phyloP scores from a whole-genome alignment of 2,113 vertebrate species.

The Callocephalon fimbriatum region DNA sequence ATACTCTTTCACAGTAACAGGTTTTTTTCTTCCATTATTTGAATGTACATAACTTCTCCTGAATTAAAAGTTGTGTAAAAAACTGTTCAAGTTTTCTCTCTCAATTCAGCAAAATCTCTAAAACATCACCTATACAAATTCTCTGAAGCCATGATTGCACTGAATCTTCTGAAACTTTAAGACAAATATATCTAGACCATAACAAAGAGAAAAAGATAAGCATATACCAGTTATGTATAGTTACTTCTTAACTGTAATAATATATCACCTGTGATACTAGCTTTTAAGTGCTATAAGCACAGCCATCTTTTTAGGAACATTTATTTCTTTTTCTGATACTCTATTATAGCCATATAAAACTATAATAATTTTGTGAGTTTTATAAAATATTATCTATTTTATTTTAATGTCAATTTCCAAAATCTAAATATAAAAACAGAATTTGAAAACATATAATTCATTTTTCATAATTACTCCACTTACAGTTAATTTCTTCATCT shows the following conservation, averaged over 20 bases:
- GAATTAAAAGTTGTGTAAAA: neutral
- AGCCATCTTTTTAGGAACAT: neutral
- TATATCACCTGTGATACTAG: neutral
- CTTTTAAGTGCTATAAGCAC: neutral
- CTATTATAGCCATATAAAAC: neutral
- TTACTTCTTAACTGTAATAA: neutral
- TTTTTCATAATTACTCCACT: neutral
- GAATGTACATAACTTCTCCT: neutral
- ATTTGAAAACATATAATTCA: fast-evolving
- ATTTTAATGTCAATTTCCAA: neutral
- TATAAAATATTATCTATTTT: neutral
- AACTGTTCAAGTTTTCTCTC: neutral
- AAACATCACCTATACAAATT: neutral
- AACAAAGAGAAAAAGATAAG: neutral
- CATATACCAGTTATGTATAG: neutral
- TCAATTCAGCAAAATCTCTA: neutral
- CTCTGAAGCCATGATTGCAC: neutral
- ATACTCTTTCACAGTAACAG: neutral
- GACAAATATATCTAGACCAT: neutral
- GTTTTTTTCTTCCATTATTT: neutral
- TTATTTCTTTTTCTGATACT: neutral
- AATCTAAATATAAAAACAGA: neutral
- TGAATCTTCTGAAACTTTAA: neutral
- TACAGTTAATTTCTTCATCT: neutral
- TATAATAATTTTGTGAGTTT: neutral